Evolutionary conservation across 1,140 invertebrate species (phyloP), one percentile per base, ranked within the genome.

Genomic region (Ceratina australensis): DNA sequence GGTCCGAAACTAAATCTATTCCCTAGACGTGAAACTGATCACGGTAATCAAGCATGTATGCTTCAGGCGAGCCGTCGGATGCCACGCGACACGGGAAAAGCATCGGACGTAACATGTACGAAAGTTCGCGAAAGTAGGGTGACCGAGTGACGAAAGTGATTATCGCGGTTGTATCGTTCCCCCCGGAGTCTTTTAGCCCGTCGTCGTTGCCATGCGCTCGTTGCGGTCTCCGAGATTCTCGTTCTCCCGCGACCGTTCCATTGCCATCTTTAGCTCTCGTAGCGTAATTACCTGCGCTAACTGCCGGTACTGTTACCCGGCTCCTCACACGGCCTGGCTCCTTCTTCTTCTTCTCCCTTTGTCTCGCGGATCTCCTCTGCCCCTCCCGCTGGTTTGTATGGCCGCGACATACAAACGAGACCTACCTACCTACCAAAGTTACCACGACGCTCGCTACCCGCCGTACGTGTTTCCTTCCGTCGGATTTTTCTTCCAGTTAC

Each of bases 251-350:
- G 69, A 74, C 73, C 71, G 66, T 78, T 84, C 59, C 74, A 79
- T 87, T 68, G 81, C 81, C 83, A 83, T 87, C 83, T 86, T 84
- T 66, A 83, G 85, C 80, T 82, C 59, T 56, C 61, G 86, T 72
- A 81, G 79, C 67, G 65, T 89, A 89, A 89, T 90, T 89, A 90
- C 79, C 87, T 86, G 69, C 81, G 82, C 85, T 89, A 90, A 89
- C 89, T 89, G 83, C 85, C 82, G 82, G 83, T 87, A 88, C 86
- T 88, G 87, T 88, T 89, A 87, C 80, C 80, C 80, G 67, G 67
- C 83, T 88, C 81, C 83, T 88, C 81, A 80, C 84, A 87, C 83
- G 80, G 79, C 73, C 73, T 82, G 82, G 72, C 77, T 57, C n/a
- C n/a, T n/a, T n/a, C n/a, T n/a, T n/a, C n/a, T n/a, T n/a, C n/a